A percentile compares a stretch with the other conserved stretches of the same genome.
Evolutionary conservation across 2,797 vertebrate genomes (phyloP).

Genomic region (Enteromius viviparus): DNA sequence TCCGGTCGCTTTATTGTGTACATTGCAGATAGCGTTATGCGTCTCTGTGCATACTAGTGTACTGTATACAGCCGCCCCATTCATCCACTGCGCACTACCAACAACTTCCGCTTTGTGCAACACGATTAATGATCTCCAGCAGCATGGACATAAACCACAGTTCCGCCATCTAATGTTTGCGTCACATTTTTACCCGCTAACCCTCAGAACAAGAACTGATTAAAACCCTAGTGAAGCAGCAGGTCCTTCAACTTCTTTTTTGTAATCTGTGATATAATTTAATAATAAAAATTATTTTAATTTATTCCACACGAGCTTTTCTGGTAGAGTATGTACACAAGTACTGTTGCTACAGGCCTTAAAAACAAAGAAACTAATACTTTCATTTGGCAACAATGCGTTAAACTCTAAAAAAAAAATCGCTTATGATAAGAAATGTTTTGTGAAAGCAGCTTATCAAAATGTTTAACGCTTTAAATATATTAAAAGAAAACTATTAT

Average conservation of each 20-base stretch:
- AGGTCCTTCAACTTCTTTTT: not conserved
- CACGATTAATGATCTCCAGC: slow-evolving; percentile 3
- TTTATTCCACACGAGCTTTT: not conserved
- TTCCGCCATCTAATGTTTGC: not conserved
- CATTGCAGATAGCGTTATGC: not conserved
- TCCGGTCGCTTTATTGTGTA: slow-evolving; percentile 1
- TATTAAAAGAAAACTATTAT: not conserved
- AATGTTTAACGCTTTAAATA: not conserved
- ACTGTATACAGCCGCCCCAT: slow-evolving; percentile 8
- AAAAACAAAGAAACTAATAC: not conserved
- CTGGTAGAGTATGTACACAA: not conserved
- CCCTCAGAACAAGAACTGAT: not conserved
- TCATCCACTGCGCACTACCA: slow-evolving; percentile 62
- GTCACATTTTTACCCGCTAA: not conserved
- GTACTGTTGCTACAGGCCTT: not conserved
- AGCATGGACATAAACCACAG: not conserved
- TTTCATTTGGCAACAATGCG: not conserved
- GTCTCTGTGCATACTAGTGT: not conserved
- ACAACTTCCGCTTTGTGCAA: slow-evolving; percentile 73
- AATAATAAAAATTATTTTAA: not conserved
- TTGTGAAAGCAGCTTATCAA: not conserved
- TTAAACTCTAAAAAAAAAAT: too few relatives aligned
- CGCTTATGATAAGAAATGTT: not conserved
- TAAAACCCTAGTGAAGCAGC: not conserved
- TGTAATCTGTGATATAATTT: not conserved